phyloP scores from a whole-genome alignment of 2,113 vertebrate genomes.

The Salvator merianae region DNA sequence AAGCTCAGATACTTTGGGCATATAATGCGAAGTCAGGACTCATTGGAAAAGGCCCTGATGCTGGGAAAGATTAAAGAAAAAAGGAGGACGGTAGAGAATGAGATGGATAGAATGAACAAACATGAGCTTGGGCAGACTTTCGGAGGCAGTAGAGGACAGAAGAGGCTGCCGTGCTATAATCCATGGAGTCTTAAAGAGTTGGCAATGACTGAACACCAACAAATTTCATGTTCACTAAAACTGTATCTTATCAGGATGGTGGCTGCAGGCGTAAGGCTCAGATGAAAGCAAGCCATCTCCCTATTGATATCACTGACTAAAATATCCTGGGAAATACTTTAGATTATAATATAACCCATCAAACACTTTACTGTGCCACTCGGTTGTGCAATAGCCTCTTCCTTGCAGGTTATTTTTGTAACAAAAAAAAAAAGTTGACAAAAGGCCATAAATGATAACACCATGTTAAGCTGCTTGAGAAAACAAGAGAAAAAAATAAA shows the following conservation, averaged over 20 bases:
- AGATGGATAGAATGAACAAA: too few relatives aligned
- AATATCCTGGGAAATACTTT: background rate
- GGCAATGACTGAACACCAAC: too few relatives aligned
- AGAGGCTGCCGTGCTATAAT: too few relatives aligned
- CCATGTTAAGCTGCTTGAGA: background rate
- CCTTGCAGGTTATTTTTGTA: background rate
- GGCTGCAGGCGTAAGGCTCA: background rate
- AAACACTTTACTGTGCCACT: background rate
- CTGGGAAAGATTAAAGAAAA: too few relatives aligned
- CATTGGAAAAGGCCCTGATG: too few relatives aligned
- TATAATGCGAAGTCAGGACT: too few relatives aligned
- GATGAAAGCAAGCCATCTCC: background rate
- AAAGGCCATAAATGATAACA: background rate
- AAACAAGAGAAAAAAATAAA: background rate
- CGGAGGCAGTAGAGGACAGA: too few relatives aligned
- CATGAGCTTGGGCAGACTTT: too few relatives aligned
- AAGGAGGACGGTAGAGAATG: too few relatives aligned
- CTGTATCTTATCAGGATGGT: background rate
- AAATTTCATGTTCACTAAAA: too few relatives aligned
- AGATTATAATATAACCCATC: background rate
- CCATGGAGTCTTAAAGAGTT: too few relatives aligned
- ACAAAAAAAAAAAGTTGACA: background rate
- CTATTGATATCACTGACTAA: background rate
- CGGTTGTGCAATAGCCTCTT: background rate
- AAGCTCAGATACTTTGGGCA: too few relatives aligned